A percentile compares a stretch with the other conserved stretches of the same genome.
These are phyloP conservation scores for Thunnus maccoyii DNA, from an alignment of 2,113 vertebrate genomes.

Conservation along the genomic window DNA sequence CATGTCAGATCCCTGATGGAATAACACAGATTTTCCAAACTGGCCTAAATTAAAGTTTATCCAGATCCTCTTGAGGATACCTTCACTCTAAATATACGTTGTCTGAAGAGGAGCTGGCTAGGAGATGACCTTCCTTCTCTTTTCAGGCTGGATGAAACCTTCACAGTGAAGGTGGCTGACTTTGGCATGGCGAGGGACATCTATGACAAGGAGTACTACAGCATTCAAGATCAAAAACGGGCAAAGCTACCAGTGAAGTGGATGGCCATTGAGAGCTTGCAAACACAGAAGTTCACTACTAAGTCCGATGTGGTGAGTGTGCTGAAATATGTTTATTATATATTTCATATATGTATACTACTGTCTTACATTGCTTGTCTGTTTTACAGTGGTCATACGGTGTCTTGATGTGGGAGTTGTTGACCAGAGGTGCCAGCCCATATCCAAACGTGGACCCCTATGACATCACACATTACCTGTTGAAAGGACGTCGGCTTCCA, in stretches of 20 bases:
- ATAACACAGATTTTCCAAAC: background rate
- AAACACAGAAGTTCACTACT: conserved; percentile 96
- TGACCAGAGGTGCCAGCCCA: conserved; percentile 93
- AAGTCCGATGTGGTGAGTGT: conserved; percentile 95
- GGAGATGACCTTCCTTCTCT: background rate
- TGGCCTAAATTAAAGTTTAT: background rate
- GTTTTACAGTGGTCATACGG: conserved; percentile 94
- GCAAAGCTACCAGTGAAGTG: conserved; percentile 96
- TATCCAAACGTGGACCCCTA: conserved; percentile 94
- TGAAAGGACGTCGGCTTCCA: conserved; percentile 90
- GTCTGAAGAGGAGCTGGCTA: background rate
- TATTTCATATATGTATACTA: background rate
- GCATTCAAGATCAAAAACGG: conserved; percentile 87
- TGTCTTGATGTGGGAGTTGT: conserved; percentile 94
- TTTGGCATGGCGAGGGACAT: conserved; percentile 95
- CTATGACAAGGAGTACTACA: conserved; percentile 97
- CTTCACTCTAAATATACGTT: background rate
- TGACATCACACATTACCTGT: conserved; percentile 91
- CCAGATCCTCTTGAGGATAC: background rate
- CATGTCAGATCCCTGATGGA: background rate
- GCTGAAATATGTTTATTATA: background rate
- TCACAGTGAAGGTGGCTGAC: conserved; percentile 96
- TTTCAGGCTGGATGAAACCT: conserved; percentile 92
- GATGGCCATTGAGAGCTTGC: conserved; percentile 98
- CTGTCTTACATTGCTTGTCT: background rate